Evolutionary conservation across 2,113 vertebrate genomes (phyloP), one percentile per base, ranked within the genome.

Genomic region (Hassar affinis): DNA sequence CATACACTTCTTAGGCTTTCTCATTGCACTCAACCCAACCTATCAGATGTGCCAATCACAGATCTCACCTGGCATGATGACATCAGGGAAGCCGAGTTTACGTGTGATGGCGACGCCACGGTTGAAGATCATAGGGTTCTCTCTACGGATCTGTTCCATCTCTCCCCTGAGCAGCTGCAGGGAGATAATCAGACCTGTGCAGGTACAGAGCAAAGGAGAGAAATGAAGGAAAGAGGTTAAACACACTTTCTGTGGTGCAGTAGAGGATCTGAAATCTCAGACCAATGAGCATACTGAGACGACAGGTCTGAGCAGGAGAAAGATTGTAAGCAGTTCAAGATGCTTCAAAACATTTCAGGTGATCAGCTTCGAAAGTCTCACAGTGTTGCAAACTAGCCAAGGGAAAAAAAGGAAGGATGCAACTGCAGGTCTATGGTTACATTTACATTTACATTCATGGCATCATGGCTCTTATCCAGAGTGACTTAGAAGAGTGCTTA

Each of bases 41-140:
- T 47, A 47, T n/a, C 14, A 54, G 17, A 51, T 0, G 15, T 2
- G 6, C n/a, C 52, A n/a, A 35, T 79, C 17, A 51, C 22, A 25
- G 14, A 15, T 27, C 94, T 92, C 89, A 94, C 95, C 95, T 84
- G 96, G 95, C 96, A 96, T 95, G 88, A 96, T 96, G 90, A 96
- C 94, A 59, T 96, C 96, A 0, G 95, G 96, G 86, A 95, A 96
- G 83, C 95, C 95, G 89, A 96, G 92, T 86, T 96, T 96, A 77
- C 95, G 94, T 0, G 95, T 96, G 85, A 96, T 90, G 2, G 92
- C 95, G 0, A 94, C 95, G 7, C 92, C 91, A 33, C 93, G 91
- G 91, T 93, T 95, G 90, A 96, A 95, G 0, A 96, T 91, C 82
- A 96, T 93, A 0, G 95, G 95, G 66, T 96, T 93, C 87, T 96